Percentiles rank a stretch among this genome's conserved stretches.
Conservation (phyloP, 2,113 vertebrate genomes). For the Saccopteryx leptura region DNA sequence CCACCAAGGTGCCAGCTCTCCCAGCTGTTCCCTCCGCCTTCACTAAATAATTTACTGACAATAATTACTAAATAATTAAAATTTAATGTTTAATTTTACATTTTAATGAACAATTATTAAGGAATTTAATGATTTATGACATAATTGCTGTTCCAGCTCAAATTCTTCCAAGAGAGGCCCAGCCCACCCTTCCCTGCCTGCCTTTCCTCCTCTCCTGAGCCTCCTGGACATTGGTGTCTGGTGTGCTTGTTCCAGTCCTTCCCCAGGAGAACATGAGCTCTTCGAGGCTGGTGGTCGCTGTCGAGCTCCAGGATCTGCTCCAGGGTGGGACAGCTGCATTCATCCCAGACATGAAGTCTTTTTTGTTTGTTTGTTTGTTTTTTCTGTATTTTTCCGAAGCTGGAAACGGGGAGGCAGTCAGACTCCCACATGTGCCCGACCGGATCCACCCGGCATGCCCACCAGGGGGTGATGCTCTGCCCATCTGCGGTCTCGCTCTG, state of each 20-base stretch:
- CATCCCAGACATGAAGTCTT: no score
- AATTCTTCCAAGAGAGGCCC: background rate
- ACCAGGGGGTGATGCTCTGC: no score
- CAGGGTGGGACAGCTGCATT: background rate
- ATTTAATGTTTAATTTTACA: background rate
- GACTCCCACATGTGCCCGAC: no score
- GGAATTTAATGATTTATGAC: background rate
- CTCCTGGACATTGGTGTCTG: background rate
- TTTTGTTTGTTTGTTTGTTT: no score
- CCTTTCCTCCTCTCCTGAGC: background rate
- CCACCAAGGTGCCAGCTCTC: no score
- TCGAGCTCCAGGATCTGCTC: fast-evolving
- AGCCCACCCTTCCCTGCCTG: background rate
- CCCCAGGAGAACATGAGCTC: background rate
- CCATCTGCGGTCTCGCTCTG: no score
- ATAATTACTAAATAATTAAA: background rate
- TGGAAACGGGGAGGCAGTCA: no score
- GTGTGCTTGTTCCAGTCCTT: background rate
- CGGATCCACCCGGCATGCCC: no score
- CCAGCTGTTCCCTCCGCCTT: background rate
- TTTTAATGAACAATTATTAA: background rate
- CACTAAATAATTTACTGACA: background rate
- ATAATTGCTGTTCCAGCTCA: background rate
- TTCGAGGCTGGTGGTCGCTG: fast-evolving
- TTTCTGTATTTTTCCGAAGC: no score